Base-by-base conservation (phyloP, 2,797 vertebrate species). In the Anguilla megastoma region DNA sequence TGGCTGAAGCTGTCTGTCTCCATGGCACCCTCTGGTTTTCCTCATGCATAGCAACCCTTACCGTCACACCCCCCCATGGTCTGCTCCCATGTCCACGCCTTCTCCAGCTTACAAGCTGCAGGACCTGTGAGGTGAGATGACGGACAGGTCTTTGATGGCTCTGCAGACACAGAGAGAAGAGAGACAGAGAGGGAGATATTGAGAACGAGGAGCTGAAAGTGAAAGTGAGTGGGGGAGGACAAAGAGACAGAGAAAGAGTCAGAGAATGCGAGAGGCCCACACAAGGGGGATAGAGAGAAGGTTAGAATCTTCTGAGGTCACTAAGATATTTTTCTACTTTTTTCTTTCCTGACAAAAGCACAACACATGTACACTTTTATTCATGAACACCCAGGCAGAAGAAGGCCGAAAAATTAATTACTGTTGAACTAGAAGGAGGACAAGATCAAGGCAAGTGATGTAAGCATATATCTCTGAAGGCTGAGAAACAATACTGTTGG, bases 1-100 rank as follows among this genome's bases (percentile, higher is more conserved):
- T 89, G 88, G 85, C 93, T 93, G 90, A 93, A 95, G 90, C 91
- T 91, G 91, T 94, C 92, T 45, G 92, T 94, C 93, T 95, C 95
- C 95, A 95, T 96, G 91, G 87, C 21, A 89, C 86, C 91, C 90
- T 94, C 90, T 93, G 90, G 91, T 89, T 87, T 94, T 87, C 91
- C 88, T 95, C 88, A 90, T 89, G 89, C 90, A 91, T 91, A 91
- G 87, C 79, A 82, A 50, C 79, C 9, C 18, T 48, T 12, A 1
- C 80, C 63, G 74, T 8, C 14, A 27, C 83, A 18, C 16, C 48
- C 4, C 66, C 66, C 83, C 83, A 88, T 79, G 33, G 48, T 66
- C 50, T 9, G 12, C 3, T 16, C 54, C 66, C 66, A 41, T 76
- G 5, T 58, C 82, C 50, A 27, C 6, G 7, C 16, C 24, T 24